Evolutionary conservation across 1,140 invertebrate genomes (phyloP), one percentile per base, ranked within the genome.

Genomic region (Psilanteris sp.): DNA sequence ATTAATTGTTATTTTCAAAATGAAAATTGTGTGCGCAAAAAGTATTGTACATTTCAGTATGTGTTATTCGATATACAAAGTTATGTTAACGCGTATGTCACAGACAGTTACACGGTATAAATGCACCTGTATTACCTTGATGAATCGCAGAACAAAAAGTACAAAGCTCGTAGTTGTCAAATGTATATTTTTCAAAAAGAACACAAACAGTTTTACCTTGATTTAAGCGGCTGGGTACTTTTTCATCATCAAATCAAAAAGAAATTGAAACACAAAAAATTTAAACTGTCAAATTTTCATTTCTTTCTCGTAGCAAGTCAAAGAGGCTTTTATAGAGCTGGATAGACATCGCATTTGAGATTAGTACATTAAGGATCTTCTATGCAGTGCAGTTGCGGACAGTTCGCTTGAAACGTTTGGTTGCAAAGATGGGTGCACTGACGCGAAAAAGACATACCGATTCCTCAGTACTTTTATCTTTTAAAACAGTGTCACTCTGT

Each of bases 351-450:
- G 34, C 68, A 52, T 62, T 71, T 50, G 10, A 18, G 55, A 71
- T 59, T 61, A 71, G 55, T 36, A 31, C 44, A 43, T 50, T 48
- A 26, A 29, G 14, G 54, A 61, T 52, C 24, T 62, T 71, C 43
- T 54, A 24, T 22, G 18, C 11, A 15, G 46, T 68, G 29, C 48
- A n/a, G 32, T 55, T 20, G 44, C 64, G 36, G 54, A 68, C 64
- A 50, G 52, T 68, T 68, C 8, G 16, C 32, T 57, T 54, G 66
- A 41, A 59, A 70, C 10, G 29, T 66, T 54, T 24, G 46, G 27
- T 43, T 16, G 61, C 46, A 52, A 64, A 50, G 24, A 36, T 18
- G 39, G 26, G 31, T 27, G 27, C 34, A 13, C 34, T 16, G 4
- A 20, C 14, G 34, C 26, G 43, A 39, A 50, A 50, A 43, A 31